Base-by-base conservation (phyloP, 2,888 invertebrate genomes). In the Sesamia inferens region DNA sequence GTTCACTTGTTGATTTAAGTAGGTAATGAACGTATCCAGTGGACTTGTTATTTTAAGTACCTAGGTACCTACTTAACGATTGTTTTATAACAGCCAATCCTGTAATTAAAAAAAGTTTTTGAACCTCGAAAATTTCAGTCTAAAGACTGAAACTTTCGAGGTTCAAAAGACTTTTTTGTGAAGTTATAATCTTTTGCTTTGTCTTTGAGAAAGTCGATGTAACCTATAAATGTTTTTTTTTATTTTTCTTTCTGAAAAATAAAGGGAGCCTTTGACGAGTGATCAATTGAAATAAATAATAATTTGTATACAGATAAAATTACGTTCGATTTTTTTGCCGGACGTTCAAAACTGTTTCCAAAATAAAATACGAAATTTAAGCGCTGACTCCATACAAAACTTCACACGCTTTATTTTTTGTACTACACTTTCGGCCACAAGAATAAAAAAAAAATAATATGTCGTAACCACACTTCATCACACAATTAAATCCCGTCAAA, bases 391-490 rank as follows among this genome's bases (percentile, higher is more conserved):
- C 71, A 31, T 10, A 72, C 71, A 74, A 83, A 72, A 84, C 68
- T 78, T 79, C 71, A 79, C 70, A 78, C 84, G 78, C 78, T 81
- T 81, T 84, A 84, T 87, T 86, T 85, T 88, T 85, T 82, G 85
- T 85, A 87, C 85, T 86, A 88, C 87, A 87, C 85, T 86, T 90
- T 90, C 87, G 82, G 88, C 81, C 58, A 63, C 70, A 80, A 76
- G 81, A 82, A 84, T 85, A 84, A 88, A 85, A 88, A 31, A 31
- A 31, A 90, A 88, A 90, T 91, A 92, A 93, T 91, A 90, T 94
- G 92, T 93, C 93, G 94, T 94, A 94, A 95, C 95, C 95, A 92
- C 95, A 95, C 93, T 95, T 95, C 96, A 95, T 96, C 95, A 94
- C 94, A 95, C 96, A 95, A 96, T 96, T 96, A 96, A 96, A 95